phyloP scores from a whole-genome alignment of 2,888 invertebrate species.

The Euclidia mi region DNA sequence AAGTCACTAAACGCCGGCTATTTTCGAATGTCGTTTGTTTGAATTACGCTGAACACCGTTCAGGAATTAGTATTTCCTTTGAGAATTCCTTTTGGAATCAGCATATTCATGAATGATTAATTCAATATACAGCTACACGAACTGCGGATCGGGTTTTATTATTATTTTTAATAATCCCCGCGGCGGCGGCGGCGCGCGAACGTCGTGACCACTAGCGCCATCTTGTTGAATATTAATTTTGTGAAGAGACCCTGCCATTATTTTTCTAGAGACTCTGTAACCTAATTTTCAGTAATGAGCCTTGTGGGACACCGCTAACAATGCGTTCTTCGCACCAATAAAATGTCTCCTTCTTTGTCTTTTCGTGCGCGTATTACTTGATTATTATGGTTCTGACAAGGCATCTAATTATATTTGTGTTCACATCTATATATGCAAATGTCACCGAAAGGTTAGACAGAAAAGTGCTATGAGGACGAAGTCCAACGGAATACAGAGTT shows the following conservation, averaged over 20 bases:
- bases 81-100: slow-evolving; percentile 40
- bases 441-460: no score
- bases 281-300: slow-evolving; percentile 82
- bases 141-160: slow-evolving; percentile 63
- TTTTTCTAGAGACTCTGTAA: slow-evolving; percentile 78
- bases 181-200: slow-evolving; percentile 47
- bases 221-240: slow-evolving; percentile 80
- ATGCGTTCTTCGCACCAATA: slow-evolving; percentile 67
- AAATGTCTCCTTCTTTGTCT: slow-evolving; percentile 65
- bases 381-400: slow-evolving; percentile 51
- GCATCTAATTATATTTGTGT: slow-evolving; percentile 16
- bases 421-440: no score
- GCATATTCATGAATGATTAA: slow-evolving; percentile 62
- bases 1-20: slow-evolving; percentile 19
- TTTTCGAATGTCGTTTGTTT: slow-evolving; percentile 3
- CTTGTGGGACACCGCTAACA: slow-evolving; percentile 67
- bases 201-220: slow-evolving; percentile 53
- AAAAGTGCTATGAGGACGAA: no score
- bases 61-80: slow-evolving; percentile 40
- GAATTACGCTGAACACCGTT: slow-evolving; percentile 14
- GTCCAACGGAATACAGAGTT: no score
- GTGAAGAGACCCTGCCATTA: slow-evolving; percentile 73
- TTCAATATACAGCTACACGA: slow-evolving; percentile 59
- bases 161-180: slow-evolving; percentile 82
- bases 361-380: slow-evolving; percentile 55